Conservation (phyloP, 2,113 vertebrate genomes). For the Amia ocellicauda region DNA sequence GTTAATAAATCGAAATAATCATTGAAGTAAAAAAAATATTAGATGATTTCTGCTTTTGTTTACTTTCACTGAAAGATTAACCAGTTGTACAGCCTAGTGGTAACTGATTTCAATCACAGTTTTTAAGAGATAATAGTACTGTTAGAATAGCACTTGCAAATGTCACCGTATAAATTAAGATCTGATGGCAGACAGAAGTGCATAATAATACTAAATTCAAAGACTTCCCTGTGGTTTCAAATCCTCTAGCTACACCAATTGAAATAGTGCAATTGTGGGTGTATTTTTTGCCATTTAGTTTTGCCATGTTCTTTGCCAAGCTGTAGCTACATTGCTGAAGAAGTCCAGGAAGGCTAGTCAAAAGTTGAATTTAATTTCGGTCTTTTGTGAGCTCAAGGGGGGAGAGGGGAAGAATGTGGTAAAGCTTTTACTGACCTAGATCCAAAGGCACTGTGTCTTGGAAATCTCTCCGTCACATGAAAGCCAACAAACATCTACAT, state of each 20-base stretch:
- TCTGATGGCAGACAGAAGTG: background rate
- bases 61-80: no score
- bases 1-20: no score
- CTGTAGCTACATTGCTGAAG: slow-evolving; percentile 57
- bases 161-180: no score
- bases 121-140: no score
- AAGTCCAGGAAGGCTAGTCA: slow-evolving; percentile 65
- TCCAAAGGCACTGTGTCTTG: slow-evolving; percentile 71
- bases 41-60: no score
- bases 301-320: slow-evolving; percentile 61
- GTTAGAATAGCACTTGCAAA: no score
- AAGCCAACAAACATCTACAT: slow-evolving; percentile 66
- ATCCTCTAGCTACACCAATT: background rate
- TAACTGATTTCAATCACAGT: no score
- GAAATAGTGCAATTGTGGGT: slow-evolving; percentile 62
- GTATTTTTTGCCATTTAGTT: no score
- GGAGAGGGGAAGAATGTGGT: slow-evolving; percentile 67
- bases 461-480: slow-evolving; percentile 72
- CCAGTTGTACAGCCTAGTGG: no score
- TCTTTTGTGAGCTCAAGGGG: slow-evolving; percentile 68
- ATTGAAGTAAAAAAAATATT: no score
- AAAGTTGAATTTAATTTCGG: slow-evolving; percentile 71
- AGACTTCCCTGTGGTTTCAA: background rate
- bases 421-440: slow-evolving; percentile 64
- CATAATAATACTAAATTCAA: background rate